Evolutionary conservation across 2,797 vertebrate genomes (phyloP), one percentile per base, ranked within the genome.

Genomic region (Characodon lateralis): DNA sequence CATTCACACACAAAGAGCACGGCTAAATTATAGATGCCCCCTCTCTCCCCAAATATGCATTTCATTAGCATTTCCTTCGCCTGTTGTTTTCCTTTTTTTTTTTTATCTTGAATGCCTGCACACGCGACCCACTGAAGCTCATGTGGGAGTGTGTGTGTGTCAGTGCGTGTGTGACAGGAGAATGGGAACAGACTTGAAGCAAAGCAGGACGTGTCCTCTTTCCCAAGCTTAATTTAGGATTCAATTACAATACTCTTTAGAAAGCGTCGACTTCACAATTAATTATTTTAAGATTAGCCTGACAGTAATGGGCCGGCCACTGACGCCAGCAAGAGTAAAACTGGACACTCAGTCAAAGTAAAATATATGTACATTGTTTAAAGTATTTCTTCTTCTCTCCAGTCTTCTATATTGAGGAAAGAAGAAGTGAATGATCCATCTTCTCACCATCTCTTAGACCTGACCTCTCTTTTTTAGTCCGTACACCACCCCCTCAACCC

Each of bases 201-300:
- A 92, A 94, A 95, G 93, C 94, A 95, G 94, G 95, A 95, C 95
- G 87, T 85, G 95, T 95, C 95, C 95, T 93, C 94, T 92, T 95
- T 95, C 94, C 91, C 90, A 91, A 91, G 94, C 93, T 94, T 95
- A 95, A 95, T 95, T 96, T 95, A 95, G 92, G 94, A 95, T 95
- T 95, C 94, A 96, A 95, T 95, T 95, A 95, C 94, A 95, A 95
- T 94, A 93, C 94, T 95, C 94, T 95, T 95, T 95, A 95, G 95
- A 94, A 95, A 95, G 91, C 92, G 91, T 93, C 88, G 89, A 94
- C 95, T 96, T 95, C 85, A 92, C 94, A 95, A 95, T 96, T 95
- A 95, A 95, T 95, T 95, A 95, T 95, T 95, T 96, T 94, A 94
- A 96, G 95, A 95, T 95, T 95, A 95, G 95, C 94, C 91, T 95